These are phyloP conservation scores for Clitarchus hookeri DNA, from an alignment of 2,888 invertebrate species.

Conservation along the genomic window DNA sequence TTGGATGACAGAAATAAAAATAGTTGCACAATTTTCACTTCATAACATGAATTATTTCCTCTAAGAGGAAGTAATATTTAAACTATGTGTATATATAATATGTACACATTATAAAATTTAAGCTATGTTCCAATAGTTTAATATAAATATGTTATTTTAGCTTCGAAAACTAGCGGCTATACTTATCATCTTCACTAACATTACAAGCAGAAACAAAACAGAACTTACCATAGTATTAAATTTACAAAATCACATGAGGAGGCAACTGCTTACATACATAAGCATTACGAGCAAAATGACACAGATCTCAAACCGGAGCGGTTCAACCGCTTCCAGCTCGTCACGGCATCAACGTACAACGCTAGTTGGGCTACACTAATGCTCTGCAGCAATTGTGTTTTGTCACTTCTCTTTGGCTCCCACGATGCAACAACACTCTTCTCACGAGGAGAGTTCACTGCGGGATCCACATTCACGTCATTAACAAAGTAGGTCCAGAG, in stretches of 20 bases:
- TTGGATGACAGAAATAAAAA: not conserved
- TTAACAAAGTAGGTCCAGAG: no score
- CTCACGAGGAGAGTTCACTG: no score
- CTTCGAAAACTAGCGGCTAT: conserved; percentile 8
- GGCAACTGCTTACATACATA: conserved; percentile 30
- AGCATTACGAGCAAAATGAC: conserved; percentile 3
- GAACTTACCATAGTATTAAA: conserved; percentile 5
- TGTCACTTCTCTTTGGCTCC: not conserved
- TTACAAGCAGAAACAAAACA: conserved; percentile 25
- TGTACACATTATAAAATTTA: conserved; percentile 35
- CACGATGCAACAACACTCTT: not conserved
- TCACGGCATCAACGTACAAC: conserved; percentile 15
- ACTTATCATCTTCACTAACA: conserved; percentile 2
- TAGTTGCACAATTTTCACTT: conserved; percentile 5
- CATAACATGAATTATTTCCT: conserved; percentile 14
- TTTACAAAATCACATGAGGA: conserved; percentile 36
- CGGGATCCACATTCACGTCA: no score
- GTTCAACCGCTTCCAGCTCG: conserved; percentile 21
- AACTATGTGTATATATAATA: conserved; percentile 36
- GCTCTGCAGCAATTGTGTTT: not conserved
- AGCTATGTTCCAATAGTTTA: conserved; percentile 30
- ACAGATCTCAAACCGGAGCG: not conserved
- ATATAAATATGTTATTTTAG: not conserved
- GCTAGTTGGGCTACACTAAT: no score
- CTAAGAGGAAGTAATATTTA: conserved; percentile 20